Evolutionary conservation across 1,140 invertebrate genomes (phyloP).

Genomic region (Achatina immaculata): DNA sequence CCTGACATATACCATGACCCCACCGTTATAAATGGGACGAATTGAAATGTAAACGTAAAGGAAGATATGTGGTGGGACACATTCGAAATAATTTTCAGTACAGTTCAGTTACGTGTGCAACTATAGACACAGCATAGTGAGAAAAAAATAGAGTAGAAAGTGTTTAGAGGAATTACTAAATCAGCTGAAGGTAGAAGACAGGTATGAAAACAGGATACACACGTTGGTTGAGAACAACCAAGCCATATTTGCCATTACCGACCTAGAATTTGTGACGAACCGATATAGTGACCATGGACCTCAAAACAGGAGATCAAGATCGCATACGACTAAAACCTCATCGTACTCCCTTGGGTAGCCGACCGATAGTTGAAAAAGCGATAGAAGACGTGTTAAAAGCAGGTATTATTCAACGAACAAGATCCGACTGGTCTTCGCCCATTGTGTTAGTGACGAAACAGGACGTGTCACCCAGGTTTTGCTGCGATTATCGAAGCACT

Average conservation of each 20-base stretch:
- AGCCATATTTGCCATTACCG: neutral
- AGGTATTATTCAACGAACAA: conserved; percentile 26
- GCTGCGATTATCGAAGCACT: conserved; percentile 54
- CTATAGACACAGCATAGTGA: too few species aligned
- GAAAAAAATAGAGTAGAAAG: too few species aligned
- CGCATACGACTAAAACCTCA: neutral
- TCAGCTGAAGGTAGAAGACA: too few species aligned
- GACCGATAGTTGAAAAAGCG: neutral
- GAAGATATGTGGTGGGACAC: too few species aligned
- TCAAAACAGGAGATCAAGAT: neutral
- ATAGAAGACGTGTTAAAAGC: conserved; percentile 43
- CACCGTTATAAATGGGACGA: too few species aligned
- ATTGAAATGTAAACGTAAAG: too few species aligned
- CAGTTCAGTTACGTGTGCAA: too few species aligned
- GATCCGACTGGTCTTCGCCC: conserved; percentile 52
- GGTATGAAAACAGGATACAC: too few species aligned
- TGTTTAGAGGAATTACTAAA: too few species aligned
- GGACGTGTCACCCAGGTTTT: conserved; percentile 50
- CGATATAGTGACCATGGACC: neutral
- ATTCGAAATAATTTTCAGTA: too few species aligned
- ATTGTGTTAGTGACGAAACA: conserved; percentile 58
- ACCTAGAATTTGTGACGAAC: neutral
- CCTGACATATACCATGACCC: too few species aligned
- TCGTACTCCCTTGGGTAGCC: neutral
- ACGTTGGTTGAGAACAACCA: too few species aligned